Percentiles rank a stretch among this genome's conserved stretches.
phyloP scores from a whole-genome alignment of 2,888 invertebrate genomes.

The Xestia xanthographa region DNA sequence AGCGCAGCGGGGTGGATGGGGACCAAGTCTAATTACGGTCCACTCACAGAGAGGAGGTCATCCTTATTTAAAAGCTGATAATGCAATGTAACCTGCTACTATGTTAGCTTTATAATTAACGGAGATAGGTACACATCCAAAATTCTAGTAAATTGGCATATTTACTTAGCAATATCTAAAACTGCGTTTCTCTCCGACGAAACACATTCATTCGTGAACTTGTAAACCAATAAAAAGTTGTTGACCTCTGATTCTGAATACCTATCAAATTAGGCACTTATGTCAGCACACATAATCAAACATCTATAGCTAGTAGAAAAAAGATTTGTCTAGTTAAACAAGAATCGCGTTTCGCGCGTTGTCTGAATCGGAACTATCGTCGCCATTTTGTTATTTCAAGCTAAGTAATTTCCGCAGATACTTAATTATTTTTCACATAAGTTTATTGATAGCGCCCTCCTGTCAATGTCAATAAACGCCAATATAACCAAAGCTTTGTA shows the following conservation, averaged over 20 bases:
- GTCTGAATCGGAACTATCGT: background rate
- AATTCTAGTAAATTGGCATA: background rate
- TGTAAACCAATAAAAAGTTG: constrained; percentile 45
- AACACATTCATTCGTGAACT: constrained; percentile 26
- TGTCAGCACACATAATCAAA: constrained; percentile 20
- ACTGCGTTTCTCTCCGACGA: constrained; percentile 23
- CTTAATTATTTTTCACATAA: background rate
- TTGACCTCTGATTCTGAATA: constrained; percentile 60
- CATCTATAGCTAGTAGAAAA: constrained; percentile 30
- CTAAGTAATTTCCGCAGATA: background rate
- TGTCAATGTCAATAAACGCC: background rate
- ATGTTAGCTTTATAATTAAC: background rate
- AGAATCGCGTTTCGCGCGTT: background rate
- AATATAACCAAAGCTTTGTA: background rate
- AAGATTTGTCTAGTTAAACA: background rate
- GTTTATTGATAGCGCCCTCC: background rate
- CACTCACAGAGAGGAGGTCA: background rate
- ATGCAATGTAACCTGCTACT: background rate
- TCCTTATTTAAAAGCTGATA: background rate
- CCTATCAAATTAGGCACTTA: constrained; percentile 46
- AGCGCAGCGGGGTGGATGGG: background rate
- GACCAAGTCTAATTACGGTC: background rate
- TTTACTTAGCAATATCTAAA: constrained; percentile 15
- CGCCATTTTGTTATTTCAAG: background rate
- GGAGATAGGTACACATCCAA: background rate